Evolutionary conservation across 30 jellyfish, hydroid and myxozoan species (phyloP), one percentile per base, ranked within the genome.

Genomic region (Hydra vulgaris): DNA sequence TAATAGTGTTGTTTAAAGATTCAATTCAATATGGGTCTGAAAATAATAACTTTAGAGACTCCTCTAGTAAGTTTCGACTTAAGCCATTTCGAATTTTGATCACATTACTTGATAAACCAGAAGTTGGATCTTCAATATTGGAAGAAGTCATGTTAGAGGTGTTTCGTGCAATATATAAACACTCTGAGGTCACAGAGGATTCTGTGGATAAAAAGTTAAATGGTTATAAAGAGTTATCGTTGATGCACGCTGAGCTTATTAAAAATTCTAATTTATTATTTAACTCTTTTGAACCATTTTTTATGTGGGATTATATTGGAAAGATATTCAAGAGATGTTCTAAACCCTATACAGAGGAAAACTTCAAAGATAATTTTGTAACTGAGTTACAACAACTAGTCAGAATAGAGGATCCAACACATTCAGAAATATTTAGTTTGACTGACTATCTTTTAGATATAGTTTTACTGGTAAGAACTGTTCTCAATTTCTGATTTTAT

Each of bases 31-130:
- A 40, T 12, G 12, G 61, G 8, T 40, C 8, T 40, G 85, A 78
- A 61, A 52, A 19, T 78, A 12, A 27, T 1, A 52, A 78, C 66
- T n/a, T 23, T 1, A 27, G 56, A 24, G 52, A 74, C 23, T 17
- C 70, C 17, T 22, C 87, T 20, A 20, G 22, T 17, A 21, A 66
- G 25, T 56, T 61, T 55, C 61, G 81, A 70, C 70, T 91, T 79
- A 91, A 87, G 70, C 98, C 98, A 23, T 86, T 91, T 73, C 95
- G 98, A 16, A 86, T 91, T 22, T 78, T 91, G 56, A 83, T 91
- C 72, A 91, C 96, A 40, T 55, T 91, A 81, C 87, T 91, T 66
- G 98, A 91, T 71, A 91, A 86, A 74, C 98, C 98, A 0, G 98
- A 91, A 73, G 89, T 91, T 21, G 98, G 98, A 0, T 86, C 98